phyloP scores from a whole-genome alignment of 1,140 invertebrate species.

The Aethina tumida region DNA sequence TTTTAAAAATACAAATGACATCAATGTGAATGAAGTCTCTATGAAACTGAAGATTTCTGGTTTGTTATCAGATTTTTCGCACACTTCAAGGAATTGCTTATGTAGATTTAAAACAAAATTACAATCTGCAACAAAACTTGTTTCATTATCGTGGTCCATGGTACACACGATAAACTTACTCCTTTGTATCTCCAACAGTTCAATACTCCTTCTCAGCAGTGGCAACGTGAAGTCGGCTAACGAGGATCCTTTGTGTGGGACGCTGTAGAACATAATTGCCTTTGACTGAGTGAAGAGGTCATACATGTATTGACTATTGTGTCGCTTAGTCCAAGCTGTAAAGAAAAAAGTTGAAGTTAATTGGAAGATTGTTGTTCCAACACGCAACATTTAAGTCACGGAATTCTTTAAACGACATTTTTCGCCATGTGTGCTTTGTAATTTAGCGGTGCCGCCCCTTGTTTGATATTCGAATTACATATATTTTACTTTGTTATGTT shows the following conservation, averaged over 20 bases:
- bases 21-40: conserved; percentile 55
- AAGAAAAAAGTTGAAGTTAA: conserved; percentile 11
- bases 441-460: too few species aligned
- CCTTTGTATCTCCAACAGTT: conserved; percentile 53
- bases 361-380: too few species aligned
- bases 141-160: not conserved
- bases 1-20: conserved; percentile 54
- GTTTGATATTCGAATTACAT: too few species aligned
- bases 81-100: conserved; percentile 40
- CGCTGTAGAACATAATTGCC: conserved; percentile 62
- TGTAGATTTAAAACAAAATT: conserved; percentile 50
- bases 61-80: conserved; percentile 37
- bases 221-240: conserved; percentile 55
- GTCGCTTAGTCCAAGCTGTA: conserved; percentile 30
- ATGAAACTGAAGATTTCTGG: conserved; percentile 54
- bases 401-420: not conserved
- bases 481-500: too few species aligned
- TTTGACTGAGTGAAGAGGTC: conserved; percentile 42
- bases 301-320: conserved; percentile 5
- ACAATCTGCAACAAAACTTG: conserved; percentile 42
- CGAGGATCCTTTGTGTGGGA: conserved; percentile 60
- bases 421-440: not conserved
- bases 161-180: conserved; percentile 40
- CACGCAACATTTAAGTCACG: too few species aligned
- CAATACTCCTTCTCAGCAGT: conserved; percentile 48